phyloP scores from a whole-genome alignment of 1,140 invertebrate genomes.

The Globodera ellingtonae region DNA sequence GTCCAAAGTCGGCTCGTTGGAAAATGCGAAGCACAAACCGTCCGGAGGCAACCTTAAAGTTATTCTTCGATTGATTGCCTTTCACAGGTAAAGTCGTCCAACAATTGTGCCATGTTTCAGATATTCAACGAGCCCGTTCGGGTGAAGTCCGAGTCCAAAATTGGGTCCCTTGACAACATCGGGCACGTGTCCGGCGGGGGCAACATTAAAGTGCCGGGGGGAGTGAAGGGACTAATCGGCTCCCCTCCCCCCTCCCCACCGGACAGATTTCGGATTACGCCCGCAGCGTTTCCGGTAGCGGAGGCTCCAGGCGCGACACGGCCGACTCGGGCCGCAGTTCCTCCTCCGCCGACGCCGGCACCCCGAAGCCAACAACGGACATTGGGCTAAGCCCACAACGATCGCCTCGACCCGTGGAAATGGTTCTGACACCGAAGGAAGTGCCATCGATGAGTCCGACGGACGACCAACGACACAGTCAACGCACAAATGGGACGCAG shows the following conservation, averaged over 20 bases:
- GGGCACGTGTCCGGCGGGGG: conserved; percentile 85
- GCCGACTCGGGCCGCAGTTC: conserved; percentile 13
- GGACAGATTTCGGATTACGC: conserved; percentile 25
- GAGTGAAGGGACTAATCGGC: background rate
- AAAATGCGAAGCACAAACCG: conserved; percentile 82
- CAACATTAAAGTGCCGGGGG: conserved; percentile 78
- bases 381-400: background rate
- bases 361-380: background rate
- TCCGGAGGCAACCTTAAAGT: conserved; percentile 89
- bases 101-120: conserved; percentile 9
- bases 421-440: conserved; percentile 6
- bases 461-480: background rate
- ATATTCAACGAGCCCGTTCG: conserved; percentile 38
- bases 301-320: conserved; percentile 8
- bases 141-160: conserved; percentile 79
- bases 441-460: background rate
- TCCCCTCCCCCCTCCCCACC: too few species aligned
- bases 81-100: conserved; percentile 55
- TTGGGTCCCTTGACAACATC: conserved; percentile 89
- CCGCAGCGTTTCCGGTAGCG: conserved; percentile 2
- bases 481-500: background rate
- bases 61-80: conserved; percentile 70
- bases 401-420: background rate
- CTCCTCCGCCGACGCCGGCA: conserved; percentile 4
- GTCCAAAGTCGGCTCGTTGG: conserved; percentile 87